Base-by-base conservation (phyloP, 2,888 invertebrate species). In the Megalurothrips usitatus region DNA sequence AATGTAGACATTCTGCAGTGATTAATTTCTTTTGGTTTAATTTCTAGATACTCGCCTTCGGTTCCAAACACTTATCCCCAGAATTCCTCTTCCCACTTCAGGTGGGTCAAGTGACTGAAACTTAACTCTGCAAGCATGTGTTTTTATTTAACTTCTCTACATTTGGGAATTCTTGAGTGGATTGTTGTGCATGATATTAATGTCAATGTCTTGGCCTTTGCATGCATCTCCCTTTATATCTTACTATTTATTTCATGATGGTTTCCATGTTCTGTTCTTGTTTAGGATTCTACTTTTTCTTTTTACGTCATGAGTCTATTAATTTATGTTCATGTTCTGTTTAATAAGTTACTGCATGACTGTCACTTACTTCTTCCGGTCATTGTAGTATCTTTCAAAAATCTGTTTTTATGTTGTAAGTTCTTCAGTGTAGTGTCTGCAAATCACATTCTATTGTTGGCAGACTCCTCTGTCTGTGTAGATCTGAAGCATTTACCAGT, bases 21-120 rank as follows among this genome's bases (percentile, higher is more conserved):
- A 80, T 75, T 63, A 80, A 80, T 81, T 17, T 68, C 9, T 81
- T 17, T 47, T 28, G 43, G 80, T 79, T 47, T 43, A 81, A 78
- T 78, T 78, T 81, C 52, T 75, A 75, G 68, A 75, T 75, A 75
- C 26, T 75, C 68, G 68, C 68, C 68, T 75, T 75, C 68, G 68
- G 68, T 75, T 75, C 68, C 68, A 75, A 75, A 75, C 26, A 26
- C 68, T 23, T 75, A 75, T 75, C 68, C 68, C n/a, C 68, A 75
- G 68, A 75, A 75, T 75, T 75, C 68, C 68, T 75, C 68, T 75
- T 75, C 68, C 68, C 68, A 75, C 68, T 75, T 75, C 68, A 75
- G 68, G 68, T 75, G 68, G 68, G 68, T 75, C 23, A 75, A 75
- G 68, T 75, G 2, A 75, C n/a, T 23, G 23, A 10, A 9, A n/a